These are phyloP conservation scores for Donacobius atricapilla DNA, from an alignment of 2,113 vertebrate genomes.

Conservation along the genomic window DNA sequence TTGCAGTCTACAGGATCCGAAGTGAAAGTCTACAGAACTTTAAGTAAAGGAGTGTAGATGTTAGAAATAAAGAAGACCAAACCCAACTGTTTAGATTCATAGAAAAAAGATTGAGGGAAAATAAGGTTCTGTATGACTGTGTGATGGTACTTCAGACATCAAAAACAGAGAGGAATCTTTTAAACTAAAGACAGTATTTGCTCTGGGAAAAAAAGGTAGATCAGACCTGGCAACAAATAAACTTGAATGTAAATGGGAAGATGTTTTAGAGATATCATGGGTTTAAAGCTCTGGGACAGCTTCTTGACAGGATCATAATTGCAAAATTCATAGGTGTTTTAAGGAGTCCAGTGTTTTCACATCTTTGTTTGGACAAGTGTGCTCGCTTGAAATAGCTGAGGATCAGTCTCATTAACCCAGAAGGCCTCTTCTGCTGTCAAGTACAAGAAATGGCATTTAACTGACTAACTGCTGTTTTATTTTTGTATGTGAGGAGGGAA, in stretches of 20 bases:
- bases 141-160: neutral
- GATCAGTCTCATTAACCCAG: neutral
- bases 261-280: neutral
- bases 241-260: neutral
- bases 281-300: neutral
- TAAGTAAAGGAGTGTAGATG: neutral
- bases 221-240: neutral
- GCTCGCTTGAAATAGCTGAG: neutral
- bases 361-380: neutral
- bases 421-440: neutral
- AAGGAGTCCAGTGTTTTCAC: neutral
- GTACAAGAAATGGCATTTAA: neutral
- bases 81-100: neutral
- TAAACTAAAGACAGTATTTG: neutral
- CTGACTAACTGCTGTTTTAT: neutral
- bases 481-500: neutral
- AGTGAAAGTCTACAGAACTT: neutral
- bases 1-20: neutral
- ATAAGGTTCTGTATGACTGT: neutral
- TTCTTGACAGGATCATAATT: neutral
- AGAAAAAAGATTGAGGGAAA: neutral
- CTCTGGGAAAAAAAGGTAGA: neutral
- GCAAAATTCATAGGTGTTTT: neutral
- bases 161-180: neutral
- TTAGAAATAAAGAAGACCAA: neutral